Evolutionary conservation across 2,797 vertebrate species (phyloP).

Genomic region (Chaetophractus vellerosus): DNA sequence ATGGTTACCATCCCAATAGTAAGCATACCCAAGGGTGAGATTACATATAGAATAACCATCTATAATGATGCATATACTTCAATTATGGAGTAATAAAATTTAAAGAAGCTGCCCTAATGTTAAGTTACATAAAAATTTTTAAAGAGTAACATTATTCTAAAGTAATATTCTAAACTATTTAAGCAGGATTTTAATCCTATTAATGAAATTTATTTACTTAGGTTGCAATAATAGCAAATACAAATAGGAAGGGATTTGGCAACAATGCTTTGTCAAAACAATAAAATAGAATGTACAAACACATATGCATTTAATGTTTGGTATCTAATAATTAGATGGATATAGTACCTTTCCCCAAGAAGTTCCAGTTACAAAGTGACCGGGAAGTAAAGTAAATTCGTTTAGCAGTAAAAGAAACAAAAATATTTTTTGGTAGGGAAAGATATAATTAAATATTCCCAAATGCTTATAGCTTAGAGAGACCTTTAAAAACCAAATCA

Average conservation of each 20-base stretch:
- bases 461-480: slow-evolving; percentile 48
- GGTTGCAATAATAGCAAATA: slow-evolving; percentile 24
- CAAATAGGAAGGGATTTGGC: slow-evolving; percentile 6
- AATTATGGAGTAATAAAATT: not conserved
- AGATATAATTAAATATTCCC: slow-evolving; percentile 20
- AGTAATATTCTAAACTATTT: slow-evolving; percentile 35
- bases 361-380: slow-evolving; percentile 51
- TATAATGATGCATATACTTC: not conserved
- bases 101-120: slow-evolving; percentile 17
- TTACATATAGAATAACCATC: not conserved
- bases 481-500: slow-evolving; percentile 54
- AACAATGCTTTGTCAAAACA: slow-evolving; percentile 37
- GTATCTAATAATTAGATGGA: slow-evolving; percentile 37
- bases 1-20: too few species aligned
- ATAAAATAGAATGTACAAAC: not conserved
- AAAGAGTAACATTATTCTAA: slow-evolving; percentile 29
- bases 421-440: not conserved
- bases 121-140: not conserved
- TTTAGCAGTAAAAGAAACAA: slow-evolving; percentile 33
- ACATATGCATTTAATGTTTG: not conserved
- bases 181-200: slow-evolving; percentile 33
- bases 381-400: slow-evolving; percentile 40
- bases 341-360: not conserved
- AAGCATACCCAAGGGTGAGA: too few species aligned
- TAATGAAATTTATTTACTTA: slow-evolving; percentile 13